Percentiles rank a stretch among this genome's conserved stretches.
Evolutionary conservation across 2,888 invertebrate species (phyloP).

Genomic region (Xylophagus ater): DNA sequence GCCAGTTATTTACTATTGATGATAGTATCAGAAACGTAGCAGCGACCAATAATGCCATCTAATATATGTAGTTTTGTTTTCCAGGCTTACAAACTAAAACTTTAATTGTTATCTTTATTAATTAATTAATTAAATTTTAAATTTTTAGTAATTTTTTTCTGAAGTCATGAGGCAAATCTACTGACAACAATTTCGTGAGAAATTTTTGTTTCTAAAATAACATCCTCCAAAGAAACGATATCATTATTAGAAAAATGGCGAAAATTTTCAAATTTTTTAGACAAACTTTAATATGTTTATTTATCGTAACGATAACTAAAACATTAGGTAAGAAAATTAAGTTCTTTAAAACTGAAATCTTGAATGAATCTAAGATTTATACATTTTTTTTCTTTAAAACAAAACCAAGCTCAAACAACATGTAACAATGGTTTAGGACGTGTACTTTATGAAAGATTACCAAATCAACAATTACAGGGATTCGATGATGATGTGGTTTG

Average conservation of each 20-base stretch:
- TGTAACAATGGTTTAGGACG: slow-evolving; percentile 84
- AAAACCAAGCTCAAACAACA: slow-evolving; percentile 71
- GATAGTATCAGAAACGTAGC: slow-evolving; percentile 1
- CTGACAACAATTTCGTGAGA: slow-evolving; percentile 2
- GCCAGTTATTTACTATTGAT: too few relatives aligned
- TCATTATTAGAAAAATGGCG: slow-evolving; percentile 5
- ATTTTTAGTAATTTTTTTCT: background rate
- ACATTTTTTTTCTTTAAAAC: slow-evolving; percentile 8
- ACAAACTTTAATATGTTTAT: slow-evolving; percentile 11
- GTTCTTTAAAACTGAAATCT: background rate
- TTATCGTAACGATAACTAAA: slow-evolving; percentile 13
- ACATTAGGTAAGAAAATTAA: slow-evolving; percentile 15
- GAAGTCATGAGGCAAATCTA: slow-evolving; percentile 9
- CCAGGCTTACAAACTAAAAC: background rate
- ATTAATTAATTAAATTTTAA: background rate
- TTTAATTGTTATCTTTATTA: background rate
- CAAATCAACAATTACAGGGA: slow-evolving; percentile 80
- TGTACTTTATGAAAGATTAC: slow-evolving; percentile 77
- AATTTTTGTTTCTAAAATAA: background rate
- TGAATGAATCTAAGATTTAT: background rate
- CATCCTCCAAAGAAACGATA: background rate
- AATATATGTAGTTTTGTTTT: background rate
- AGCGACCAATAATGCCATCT: slow-evolving; percentile 1
- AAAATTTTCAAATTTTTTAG: slow-evolving; percentile 8
- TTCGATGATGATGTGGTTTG: slow-evolving; percentile 80